Base-by-base conservation (phyloP, 2,888 invertebrate species). In the Mesorhabditis spiculigera region DNA sequence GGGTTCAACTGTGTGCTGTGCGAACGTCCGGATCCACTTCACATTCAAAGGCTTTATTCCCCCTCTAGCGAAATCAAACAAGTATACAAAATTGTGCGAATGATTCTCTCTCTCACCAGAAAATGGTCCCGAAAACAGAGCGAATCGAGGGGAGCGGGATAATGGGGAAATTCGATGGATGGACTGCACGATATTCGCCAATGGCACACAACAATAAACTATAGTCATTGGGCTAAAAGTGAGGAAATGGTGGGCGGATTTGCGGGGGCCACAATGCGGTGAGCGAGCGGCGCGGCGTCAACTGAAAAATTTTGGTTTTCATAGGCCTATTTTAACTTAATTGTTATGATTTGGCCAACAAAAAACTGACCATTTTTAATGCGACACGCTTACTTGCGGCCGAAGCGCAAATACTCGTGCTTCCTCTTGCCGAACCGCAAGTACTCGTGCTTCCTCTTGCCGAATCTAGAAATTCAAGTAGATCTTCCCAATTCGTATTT, bases 331-430 rank as follows among this genome's bases (percentile, higher is more conserved):
- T 13, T 13, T 41, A 41, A 50, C 8, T 28, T 28, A 28, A 28
- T 28, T 28, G 28, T 28, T 28, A 28, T 28, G 3, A 28, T 28
- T 28, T 28, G 28, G 28, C 28, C 28, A 28, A 28, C 28, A 28
- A 28, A 28, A 50, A 50, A 50, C 58, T 50, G 10, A 50, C 58
- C 58, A 50, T 13, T 50, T 3, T 50, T 28, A 50, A n/a, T 3
- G 41, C 5, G 28, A 67, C 67, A 16, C 28, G 67, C 65, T 77
- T 71, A 80, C 71, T 80, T 80, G 73, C 80, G 78, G 67, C 83
- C 83, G 74, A 83, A 83, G 65, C 83, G 75, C 68, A 85, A 73
- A 69, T 85, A 85, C 71, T 84, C 85, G 80, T 85, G 85, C 79
- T 85, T 86, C 72, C 84, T 78, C 80, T 85, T 85, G 67, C 80